Evolutionary conservation across 2,113 vertebrate species (phyloP).

Genomic region (Hystrix brachyura): DNA sequence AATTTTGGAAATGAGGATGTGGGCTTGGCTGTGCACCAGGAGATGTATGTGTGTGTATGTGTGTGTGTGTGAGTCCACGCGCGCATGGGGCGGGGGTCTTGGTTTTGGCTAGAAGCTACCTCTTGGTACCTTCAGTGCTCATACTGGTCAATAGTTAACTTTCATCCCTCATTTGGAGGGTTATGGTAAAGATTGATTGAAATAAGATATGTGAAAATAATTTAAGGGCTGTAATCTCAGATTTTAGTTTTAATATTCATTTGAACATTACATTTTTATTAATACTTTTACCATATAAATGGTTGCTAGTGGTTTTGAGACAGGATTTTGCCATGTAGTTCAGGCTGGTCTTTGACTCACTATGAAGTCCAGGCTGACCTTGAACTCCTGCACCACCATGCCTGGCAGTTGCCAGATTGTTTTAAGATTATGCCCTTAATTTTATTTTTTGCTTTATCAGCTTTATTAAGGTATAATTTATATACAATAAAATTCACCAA

Average conservation of each 20-base stretch:
- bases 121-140: background rate
- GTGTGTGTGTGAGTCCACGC: no score
- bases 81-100: background rate
- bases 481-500: constrained; percentile 1
- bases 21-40: background rate
- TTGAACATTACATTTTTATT: constrained; percentile 42
- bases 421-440: background rate
- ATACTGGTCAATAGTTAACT: background rate
- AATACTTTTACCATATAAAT: constrained; percentile 10
- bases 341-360: background rate
- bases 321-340: background rate
- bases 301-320: background rate
- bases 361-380: background rate
- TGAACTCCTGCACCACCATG: no score
- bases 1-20: background rate
- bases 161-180: constrained; percentile 21
- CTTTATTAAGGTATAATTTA: constrained; percentile 1
- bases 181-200: background rate
- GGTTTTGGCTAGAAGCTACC: background rate
- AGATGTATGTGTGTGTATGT: background rate
- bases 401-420: background rate
- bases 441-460: constrained; percentile 29
- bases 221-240: background rate
- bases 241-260: constrained; percentile 58
- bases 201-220: constrained; percentile 38